These are phyloP conservation scores for Panonychus citri DNA, from an alignment of 1,140 invertebrate genomes.

Conservation along the genomic window DNA sequence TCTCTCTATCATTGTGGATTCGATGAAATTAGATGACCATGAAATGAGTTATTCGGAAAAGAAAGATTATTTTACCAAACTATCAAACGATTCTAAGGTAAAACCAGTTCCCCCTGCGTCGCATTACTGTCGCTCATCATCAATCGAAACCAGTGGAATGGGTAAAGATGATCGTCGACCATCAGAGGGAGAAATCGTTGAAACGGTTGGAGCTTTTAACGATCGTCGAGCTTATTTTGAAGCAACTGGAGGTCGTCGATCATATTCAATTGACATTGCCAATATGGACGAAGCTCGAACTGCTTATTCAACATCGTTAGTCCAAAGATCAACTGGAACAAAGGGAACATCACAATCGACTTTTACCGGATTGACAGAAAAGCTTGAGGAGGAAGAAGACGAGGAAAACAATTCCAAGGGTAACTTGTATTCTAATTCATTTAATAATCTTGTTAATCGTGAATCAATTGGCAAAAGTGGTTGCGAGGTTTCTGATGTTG, in stretches of 20 bases:
- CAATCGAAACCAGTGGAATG: neutral
- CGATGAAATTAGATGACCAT: neutral
- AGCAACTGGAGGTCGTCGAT: neutral
- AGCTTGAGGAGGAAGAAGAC: no score
- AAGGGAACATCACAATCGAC: no score
- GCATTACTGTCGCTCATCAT: neutral
- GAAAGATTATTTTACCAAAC: constrained; percentile 2
- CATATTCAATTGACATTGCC: no score
- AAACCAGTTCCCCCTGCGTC: neutral
- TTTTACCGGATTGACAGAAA: no score
- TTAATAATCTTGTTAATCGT: no score
- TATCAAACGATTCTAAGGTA: neutral
- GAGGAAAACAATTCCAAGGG: no score
- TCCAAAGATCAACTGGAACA: no score
- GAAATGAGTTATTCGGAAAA: constrained; percentile 1
- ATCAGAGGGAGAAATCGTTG: neutral
- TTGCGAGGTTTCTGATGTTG: no score
- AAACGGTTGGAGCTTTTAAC: neutral
- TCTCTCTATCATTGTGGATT: neutral
- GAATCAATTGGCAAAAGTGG: no score
- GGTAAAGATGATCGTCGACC: neutral
- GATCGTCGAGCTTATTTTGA: neutral
- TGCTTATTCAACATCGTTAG: no score
- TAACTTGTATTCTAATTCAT: no score
- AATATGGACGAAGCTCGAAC: no score